A percentile compares a stretch with the other conserved stretches of the same genome.
Evolutionary conservation across 2,113 vertebrate genomes (phyloP).

Genomic region (Mustela lutreola): DNA sequence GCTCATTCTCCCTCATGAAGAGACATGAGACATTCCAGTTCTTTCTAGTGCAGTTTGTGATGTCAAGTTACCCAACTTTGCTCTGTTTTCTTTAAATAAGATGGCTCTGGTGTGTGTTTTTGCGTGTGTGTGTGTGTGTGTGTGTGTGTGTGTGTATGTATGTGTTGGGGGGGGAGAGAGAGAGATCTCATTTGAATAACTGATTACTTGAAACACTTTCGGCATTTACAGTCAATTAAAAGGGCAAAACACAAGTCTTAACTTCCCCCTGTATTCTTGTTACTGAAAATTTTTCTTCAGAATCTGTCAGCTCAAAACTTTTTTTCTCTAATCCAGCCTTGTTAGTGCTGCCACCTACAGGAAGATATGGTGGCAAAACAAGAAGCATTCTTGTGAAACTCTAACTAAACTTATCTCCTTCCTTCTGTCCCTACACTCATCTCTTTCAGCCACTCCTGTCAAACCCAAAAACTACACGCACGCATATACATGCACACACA

Average conservation of each 20-base stretch:
- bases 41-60: background rate
- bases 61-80: background rate
- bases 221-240: background rate
- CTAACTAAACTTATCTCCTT: background rate
- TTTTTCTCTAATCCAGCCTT: slow-evolving; percentile 62
- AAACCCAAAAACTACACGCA: background rate
- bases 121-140: background rate
- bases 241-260: background rate
- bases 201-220: background rate
- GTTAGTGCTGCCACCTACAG: slow-evolving; percentile 79
- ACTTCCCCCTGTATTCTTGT: background rate
- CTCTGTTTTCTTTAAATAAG: slow-evolving; percentile 54
- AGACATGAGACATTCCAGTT: background rate
- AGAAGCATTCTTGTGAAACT: background rate
- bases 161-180: no score
- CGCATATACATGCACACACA: background rate
- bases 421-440: background rate
- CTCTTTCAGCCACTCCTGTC: background rate
- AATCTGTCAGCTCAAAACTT: background rate
- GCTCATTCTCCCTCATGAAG: background rate
- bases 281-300: slow-evolving; percentile 46
- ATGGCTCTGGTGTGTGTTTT: background rate
- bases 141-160: background rate
- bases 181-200: background rate
- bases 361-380: slow-evolving; percentile 59